Evolutionary conservation across 1,140 invertebrate genomes (phyloP).

Genomic region (Oscheius sp.): DNA sequence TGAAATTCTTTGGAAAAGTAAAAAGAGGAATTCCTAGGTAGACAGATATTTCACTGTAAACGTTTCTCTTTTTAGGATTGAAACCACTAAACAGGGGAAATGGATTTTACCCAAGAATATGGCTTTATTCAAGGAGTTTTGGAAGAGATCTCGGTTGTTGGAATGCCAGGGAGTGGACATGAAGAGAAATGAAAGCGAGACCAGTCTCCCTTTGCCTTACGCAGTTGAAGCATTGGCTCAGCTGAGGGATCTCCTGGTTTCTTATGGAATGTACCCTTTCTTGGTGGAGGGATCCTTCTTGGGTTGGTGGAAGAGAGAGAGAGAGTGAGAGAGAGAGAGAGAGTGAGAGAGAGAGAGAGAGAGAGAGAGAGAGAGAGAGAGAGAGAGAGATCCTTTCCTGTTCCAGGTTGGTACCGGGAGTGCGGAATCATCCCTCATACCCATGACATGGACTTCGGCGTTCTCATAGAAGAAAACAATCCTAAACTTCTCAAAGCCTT

Average conservation of each 20-base stretch:
- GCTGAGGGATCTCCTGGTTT: neutral
- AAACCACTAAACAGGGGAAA: neutral
- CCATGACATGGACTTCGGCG: constrained; percentile 8
- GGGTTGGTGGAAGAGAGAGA: no score
- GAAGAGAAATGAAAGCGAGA: neutral
- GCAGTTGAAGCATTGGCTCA: neutral
- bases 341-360: no score
- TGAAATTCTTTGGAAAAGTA: neutral
- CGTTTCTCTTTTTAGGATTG: neutral
- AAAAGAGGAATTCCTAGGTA: neutral
- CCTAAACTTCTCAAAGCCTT: constrained; percentile 8
- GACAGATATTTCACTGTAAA: neutral
- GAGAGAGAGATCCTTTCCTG: neutral
- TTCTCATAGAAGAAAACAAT: constrained; percentile 12
- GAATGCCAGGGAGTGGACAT: neutral
- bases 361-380: no score
- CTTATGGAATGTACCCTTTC: constrained; percentile 10
- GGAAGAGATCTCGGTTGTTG: neutral
- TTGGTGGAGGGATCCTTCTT: constrained; percentile 14
- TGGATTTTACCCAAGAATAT: neutral
- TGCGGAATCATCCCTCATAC: constrained; percentile 21
- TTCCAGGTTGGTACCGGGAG: constrained; percentile 13
- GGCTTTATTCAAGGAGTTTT: neutral
- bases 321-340: no score
- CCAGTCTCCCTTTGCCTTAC: neutral